Conservation (phyloP, 2,113 vertebrate genomes). For the Cephalopholis sonnerati region DNA sequence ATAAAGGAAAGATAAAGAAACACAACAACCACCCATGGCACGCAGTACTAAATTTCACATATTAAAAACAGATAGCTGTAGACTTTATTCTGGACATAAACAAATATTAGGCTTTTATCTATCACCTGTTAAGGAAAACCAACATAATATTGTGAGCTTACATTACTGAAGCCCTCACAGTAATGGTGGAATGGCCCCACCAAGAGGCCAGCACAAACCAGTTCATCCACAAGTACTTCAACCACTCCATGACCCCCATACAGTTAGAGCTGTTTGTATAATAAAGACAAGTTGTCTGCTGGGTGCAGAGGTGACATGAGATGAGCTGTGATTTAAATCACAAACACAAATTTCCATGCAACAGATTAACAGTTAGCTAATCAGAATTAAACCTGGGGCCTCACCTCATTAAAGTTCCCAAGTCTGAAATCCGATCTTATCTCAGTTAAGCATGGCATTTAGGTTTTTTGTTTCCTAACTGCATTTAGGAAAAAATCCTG, state of each 20-base stretch:
- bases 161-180: constrained; percentile 9
- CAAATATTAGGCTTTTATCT: not conserved
- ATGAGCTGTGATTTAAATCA: not conserved
- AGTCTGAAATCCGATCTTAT: too few relatives aligned
- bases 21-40: not conserved
- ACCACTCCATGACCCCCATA: constrained; percentile 6
- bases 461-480: too few relatives aligned
- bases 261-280: not conserved
- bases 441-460: too few relatives aligned
- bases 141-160: not conserved
- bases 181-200: constrained; percentile 60
- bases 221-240: constrained; percentile 5
- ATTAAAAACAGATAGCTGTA: not conserved
- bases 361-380: not conserved
- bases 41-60: not conserved
- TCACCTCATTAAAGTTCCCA: too few relatives aligned
- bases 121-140: constrained; percentile 19
- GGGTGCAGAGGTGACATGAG: not conserved
- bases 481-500: too few relatives aligned
- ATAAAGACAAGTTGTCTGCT: not conserved
- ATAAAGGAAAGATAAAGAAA: not conserved
- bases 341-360: not conserved
- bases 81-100: not conserved
- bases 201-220: constrained; percentile 57
- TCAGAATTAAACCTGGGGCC: not conserved